A percentile compares a stretch with the other conserved stretches of the same genome.
These are phyloP conservation scores for Tricholaema leucomelas DNA, from an alignment of 2,113 vertebrate species.

Conservation along the genomic window DNA sequence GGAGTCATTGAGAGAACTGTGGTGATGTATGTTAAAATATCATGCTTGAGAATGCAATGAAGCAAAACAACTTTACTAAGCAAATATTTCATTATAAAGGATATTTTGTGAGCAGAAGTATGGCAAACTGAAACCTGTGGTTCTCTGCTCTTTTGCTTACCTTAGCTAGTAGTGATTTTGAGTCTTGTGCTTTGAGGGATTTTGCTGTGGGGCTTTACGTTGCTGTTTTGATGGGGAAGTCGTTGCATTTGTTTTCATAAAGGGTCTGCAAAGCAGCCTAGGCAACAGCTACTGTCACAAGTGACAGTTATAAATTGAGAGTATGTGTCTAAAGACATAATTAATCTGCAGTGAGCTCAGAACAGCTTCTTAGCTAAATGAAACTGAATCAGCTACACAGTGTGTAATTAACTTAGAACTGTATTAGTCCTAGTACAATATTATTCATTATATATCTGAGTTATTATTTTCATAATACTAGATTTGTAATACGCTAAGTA, in stretches of 20 bases:
- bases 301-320: slow-evolving; percentile 60
- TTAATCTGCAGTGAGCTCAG: slow-evolving; percentile 62
- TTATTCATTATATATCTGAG: slow-evolving; percentile 71
- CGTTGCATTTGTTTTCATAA: not conserved
- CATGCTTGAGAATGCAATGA: not conserved
- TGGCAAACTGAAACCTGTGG: not conserved
- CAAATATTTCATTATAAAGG: not conserved
- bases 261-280: not conserved
- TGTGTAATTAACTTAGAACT: slow-evolving; percentile 74
- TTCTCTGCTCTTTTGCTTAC: not conserved
- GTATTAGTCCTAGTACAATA: slow-evolving; percentile 66
- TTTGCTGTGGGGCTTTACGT: not conserved
- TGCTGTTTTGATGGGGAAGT: not conserved
- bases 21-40: not conserved
- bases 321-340: slow-evolving; percentile 65
- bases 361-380: slow-evolving; percentile 73
- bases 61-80: not conserved
- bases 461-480: slow-evolving; percentile 68
- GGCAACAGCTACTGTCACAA: not conserved
- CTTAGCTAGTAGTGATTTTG: not conserved
- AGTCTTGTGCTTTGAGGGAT: not conserved
- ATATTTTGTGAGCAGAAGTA: not conserved
- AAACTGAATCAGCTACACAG: slow-evolving; percentile 71
- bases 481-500: slow-evolving; percentile 70
- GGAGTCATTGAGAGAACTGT: not conserved